A percentile compares a stretch with the other conserved stretches of the same genome.
These are phyloP conservation scores for Rotaria magnacalcarata DNA, from an alignment of 2,888 invertebrate species.

Conservation along the genomic window DNA sequence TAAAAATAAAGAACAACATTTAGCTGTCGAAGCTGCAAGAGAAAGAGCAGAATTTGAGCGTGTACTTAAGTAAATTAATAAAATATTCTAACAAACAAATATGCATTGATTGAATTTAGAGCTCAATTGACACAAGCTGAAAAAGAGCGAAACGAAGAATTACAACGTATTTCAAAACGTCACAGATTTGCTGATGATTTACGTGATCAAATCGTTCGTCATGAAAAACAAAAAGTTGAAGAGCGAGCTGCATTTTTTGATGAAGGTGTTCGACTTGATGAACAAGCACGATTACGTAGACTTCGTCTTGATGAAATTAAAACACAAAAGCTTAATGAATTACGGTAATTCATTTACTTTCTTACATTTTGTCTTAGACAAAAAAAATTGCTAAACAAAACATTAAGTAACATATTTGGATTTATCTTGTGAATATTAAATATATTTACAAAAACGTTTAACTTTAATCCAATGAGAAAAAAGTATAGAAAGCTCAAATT, in stretches of 20 bases:
- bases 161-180: conserved; percentile 49
- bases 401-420: too few relatives aligned
- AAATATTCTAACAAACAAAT: background rate
- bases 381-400: too few relatives aligned
- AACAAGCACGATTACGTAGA: conserved; percentile 55
- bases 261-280: conserved; percentile 58
- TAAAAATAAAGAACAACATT: conserved; percentile 58
- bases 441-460: too few relatives aligned
- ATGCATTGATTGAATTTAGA: conserved; percentile 49
- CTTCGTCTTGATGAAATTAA: conserved; percentile 57
- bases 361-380: background rate
- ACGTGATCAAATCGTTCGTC: conserved; percentile 56
- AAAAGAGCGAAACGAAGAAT: conserved; percentile 55
- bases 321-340: conserved; percentile 56
- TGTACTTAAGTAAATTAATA: conserved; percentile 50
- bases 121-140: conserved; percentile 59
- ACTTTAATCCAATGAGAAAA: too few relatives aligned
- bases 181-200: conserved; percentile 54
- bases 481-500: background rate
- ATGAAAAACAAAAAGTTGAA: conserved; percentile 55
- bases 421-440: too few relatives aligned
- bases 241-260: conserved; percentile 59
- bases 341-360: conserved; percentile 51
- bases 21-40: conserved; percentile 58
- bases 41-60: conserved; percentile 59